Base-by-base conservation (phyloP, 53 echinoderm and acorn worm species). In the Holothuria leucospilota region DNA sequence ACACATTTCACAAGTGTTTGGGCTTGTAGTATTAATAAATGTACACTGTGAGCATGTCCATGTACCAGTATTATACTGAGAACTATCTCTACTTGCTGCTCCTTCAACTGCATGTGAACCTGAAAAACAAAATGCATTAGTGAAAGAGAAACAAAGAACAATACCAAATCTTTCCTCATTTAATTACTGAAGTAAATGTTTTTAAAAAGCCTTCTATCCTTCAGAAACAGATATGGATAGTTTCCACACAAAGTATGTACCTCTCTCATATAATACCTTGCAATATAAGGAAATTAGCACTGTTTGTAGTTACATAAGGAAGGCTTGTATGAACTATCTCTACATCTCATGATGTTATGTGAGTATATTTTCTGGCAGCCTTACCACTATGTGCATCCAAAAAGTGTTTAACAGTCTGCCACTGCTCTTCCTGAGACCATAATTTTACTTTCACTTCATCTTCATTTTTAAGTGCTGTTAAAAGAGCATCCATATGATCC, bases 371-470 rank as follows among this genome's bases (percentile, higher is more conserved):
- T 46, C 46, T 46, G 46, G 46, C 11, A 46, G 46, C 46, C 82
- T 20, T n/a, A 68, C 71, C 83, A 94, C 90, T 93, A 67, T 95
- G 94, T 13, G 97, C 97, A 81, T 93, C 98, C 72, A 97, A 91
- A 82, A 97, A 93, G 82, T 95, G 98, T 83, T 97, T 92, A 40
- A 97, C 78, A 2, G 98, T 97, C 7, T 92, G 91, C 98, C 98
- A 97, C 34, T 97, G 95, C 71, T 95, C 98, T 82, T 93, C 91
- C 71, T 93, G 91, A 18, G 93, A 93, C 98, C 98, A 97, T 25
- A 93, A 95, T 66, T 86, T 85, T 6, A 91, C 94, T 23, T 87
- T 51, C n/a, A 70, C 79, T 4, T 63, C 60, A 83, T 97, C 95
- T 24, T 79, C 56, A 7, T 69, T 80, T 84, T 78, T 93, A 15